Base-by-base conservation (phyloP, 2,888 invertebrate genomes). In the Hypercompe scribonia region DNA sequence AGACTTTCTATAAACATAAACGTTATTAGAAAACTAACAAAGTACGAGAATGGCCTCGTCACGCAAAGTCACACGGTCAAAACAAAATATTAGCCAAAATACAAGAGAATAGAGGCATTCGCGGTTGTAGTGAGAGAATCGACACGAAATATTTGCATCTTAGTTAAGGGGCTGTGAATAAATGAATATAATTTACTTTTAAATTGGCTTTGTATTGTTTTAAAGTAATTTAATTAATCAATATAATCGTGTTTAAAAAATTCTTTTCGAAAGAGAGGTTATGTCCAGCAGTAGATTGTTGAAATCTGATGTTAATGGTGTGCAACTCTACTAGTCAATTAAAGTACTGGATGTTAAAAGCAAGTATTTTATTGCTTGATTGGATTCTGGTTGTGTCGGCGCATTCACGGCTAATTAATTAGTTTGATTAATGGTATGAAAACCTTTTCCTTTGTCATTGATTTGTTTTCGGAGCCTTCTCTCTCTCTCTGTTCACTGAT, bases 341-440 rank as follows among this genome's bases (percentile, higher is more conserved):
- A 58, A 13, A 28, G 28, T 50, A 50, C 11, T 28, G 28, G 28
- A 28, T 58, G 58, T 13, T n/a, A 10, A n/a, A 54, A 58, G 15
- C 28, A 31, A 58, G 58, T 18, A 31, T 31, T 31, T 31, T 31
- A 61, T 31, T 31, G 61, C 61, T 31, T 28, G 61, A 31, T 28
- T n/a, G 8, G 1, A 54, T 34, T 28, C 36, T 0, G 33, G 68
- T 68, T 46, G 18, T 31, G 34, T n/a, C 15, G 50, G n/a, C 13
- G 15, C n/a, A 34, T 54, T 68, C 28, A 34, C n/a, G 3, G n/a
- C 54, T 68, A 61, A 69, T 61, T 61, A 61, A 69, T 69, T 61
- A 39, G 39, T 61, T 58, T 69, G 58, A 69, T 61, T 69, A 58
- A 61, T n/a, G 36, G 28, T 69, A 39, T 61, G 61, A 61, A 61